Conservation (phyloP, 1,140 invertebrate genomes). For the Semibalanus balanoides region DNA sequence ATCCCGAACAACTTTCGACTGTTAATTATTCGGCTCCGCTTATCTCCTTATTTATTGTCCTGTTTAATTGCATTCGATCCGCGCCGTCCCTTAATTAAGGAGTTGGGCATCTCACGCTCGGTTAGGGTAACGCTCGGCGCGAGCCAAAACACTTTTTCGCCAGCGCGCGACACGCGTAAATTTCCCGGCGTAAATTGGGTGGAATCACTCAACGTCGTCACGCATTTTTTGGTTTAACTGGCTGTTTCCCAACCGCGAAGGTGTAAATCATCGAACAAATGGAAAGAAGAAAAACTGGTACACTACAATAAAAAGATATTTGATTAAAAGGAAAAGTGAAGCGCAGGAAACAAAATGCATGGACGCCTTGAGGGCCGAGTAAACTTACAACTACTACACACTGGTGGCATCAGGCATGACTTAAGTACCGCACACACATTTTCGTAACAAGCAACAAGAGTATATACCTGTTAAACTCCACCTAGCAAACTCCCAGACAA, state of each 20-base stretch:
- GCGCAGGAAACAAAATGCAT: too few relatives aligned
- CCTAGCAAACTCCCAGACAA: too few relatives aligned
- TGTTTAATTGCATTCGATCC: background rate
- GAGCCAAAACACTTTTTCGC: background rate
- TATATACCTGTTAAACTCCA: too few relatives aligned
- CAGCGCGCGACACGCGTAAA: background rate
- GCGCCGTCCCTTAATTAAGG: background rate
- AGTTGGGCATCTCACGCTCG: background rate
- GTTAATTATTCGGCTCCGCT: background rate
- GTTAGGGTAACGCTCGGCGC: background rate
- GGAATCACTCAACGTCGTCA: background rate
- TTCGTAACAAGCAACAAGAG: too few relatives aligned
- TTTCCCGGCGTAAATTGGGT: background rate
- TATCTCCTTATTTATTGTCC: constrained; percentile 2
- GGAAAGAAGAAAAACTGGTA: too few relatives aligned
- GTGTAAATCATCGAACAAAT: background rate
- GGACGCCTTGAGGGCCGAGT: too few relatives aligned
- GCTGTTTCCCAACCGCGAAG: background rate
- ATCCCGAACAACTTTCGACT: background rate
- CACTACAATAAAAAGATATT: too few relatives aligned
- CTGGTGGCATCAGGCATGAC: too few relatives aligned
- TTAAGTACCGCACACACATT: too few relatives aligned
- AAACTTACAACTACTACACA: too few relatives aligned
- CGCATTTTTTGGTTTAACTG: background rate
- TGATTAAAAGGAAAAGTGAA: too few relatives aligned